Evolutionary conservation across 2,888 invertebrate species (phyloP), one percentile per base, ranked within the genome.

Genomic region (Tubulanus polymorphus): DNA sequence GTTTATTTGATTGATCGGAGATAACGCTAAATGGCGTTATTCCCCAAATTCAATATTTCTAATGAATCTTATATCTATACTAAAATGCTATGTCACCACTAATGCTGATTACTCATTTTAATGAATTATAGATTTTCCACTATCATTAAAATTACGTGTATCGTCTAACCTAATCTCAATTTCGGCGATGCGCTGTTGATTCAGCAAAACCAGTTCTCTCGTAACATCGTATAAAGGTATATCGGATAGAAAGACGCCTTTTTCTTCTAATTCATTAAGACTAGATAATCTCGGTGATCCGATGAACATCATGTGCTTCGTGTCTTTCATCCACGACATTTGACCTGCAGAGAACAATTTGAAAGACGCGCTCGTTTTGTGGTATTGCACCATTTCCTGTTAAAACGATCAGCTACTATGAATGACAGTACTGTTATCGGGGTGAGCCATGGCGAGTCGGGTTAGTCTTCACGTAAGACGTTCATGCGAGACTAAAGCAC

Each of bases 181-280:
- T 55, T 75, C 75, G 2, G 74, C 75, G n/a, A 72, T 71, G 30
- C 76, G 59, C 53, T 75, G 74, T 56, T 76, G 74, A 52, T 76
- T 75, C 15, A 75, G 66, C n/a, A 75, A 65, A 1, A 75, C 69
- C 3, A 75, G 59, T 55, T 76, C 75, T 27, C 75, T 50, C 1
- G 75, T 75, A 64, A 73, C 74, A 65, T 75, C 75, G 64, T 74
- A 74, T 1, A 76, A 60, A 3, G 76, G 75, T 23, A 76, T 73
- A 53, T 75, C 76, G 1, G 74, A 72, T 10, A 75, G 60, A 54
- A 65, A 74, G 2, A 75, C 62, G 48, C 72, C 69, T 62, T 68
- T 68, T 51, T 74, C 71, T 60, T 65, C 62, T 49, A 76, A 58
- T 50, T 76, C 75, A 27, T 65, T 67, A 5, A 75, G 64, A 50